These are phyloP conservation scores for Apodemia zela DNA, from an alignment of 2,888 invertebrate species.

Conservation along the genomic window DNA sequence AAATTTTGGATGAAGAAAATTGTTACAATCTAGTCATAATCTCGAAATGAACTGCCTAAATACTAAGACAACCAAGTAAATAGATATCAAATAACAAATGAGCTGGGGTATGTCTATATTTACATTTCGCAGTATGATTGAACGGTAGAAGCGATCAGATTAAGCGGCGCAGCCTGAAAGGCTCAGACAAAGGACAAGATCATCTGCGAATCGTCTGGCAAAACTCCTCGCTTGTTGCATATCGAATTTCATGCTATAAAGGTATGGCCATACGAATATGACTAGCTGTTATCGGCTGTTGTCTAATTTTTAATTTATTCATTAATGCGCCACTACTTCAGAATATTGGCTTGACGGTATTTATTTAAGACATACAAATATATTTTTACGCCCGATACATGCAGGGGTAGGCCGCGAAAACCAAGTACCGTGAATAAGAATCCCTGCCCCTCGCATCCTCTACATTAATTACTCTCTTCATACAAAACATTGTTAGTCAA, in stretches of 20 bases:
- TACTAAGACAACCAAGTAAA: too few species aligned
- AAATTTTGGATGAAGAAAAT: too few species aligned
- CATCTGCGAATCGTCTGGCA: not conserved
- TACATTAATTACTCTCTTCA: too few species aligned
- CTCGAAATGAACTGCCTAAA: too few species aligned
- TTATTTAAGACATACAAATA: too few species aligned
- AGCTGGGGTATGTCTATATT: slow-evolving; percentile 31
- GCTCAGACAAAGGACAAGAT: slow-evolving; percentile 5
- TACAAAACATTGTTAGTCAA: too few species aligned
- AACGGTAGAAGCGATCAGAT: slow-evolving; percentile 58
- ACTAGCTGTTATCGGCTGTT: not conserved
- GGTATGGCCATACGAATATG: not conserved
- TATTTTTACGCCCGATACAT: too few species aligned
- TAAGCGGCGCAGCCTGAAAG: slow-evolving; percentile 28
- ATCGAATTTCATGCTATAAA: slow-evolving; percentile 1
- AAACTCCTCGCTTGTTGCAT: not conserved
- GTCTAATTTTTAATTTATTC: not conserved
- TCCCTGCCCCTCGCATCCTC: too few species aligned
- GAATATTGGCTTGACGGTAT: too few species aligned
- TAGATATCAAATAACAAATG: not conserved
- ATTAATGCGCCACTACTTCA: not conserved
- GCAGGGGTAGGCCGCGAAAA: too few species aligned
- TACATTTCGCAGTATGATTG: slow-evolving; percentile 42
- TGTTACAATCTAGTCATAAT: too few species aligned
- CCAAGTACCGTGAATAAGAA: too few species aligned